phyloP scores from a whole-genome alignment of 2,113 vertebrate genomes.

The Callipepla squamata region DNA sequence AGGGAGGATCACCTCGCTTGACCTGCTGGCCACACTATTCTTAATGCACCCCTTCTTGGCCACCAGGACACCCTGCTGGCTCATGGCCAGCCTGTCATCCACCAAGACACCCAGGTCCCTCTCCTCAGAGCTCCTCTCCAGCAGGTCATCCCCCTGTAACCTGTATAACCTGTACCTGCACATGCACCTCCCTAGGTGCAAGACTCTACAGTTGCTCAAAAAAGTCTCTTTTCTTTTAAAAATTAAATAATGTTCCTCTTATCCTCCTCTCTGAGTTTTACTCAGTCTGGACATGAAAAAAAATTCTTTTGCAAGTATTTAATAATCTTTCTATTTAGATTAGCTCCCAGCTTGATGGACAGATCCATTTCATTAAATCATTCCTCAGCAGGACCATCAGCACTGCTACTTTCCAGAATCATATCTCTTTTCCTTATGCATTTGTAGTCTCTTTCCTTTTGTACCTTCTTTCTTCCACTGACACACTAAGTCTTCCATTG shows the following conservation, averaged over 20 bases:
- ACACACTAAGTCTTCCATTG: not conserved
- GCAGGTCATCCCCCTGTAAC: too few relatives aligned
- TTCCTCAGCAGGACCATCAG: not conserved
- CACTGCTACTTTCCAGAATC: not conserved
- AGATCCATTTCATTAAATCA: not conserved
- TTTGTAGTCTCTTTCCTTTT: not conserved
- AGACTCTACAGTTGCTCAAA: not conserved
- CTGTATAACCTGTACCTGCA: too few relatives aligned
- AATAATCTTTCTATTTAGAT: slow-evolving; percentile 33
- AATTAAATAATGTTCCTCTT: not conserved
- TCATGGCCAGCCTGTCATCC: too few relatives aligned
- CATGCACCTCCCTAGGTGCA: too few relatives aligned
- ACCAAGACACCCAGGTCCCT: too few relatives aligned
- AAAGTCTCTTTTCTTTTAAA: slow-evolving; percentile 8
- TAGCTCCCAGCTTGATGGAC: slow-evolving; percentile 32
- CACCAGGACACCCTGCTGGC: too few relatives aligned
- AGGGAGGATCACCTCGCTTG: too few relatives aligned
- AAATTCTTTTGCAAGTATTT: slow-evolving; percentile 42
- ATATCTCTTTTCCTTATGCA: not conserved
- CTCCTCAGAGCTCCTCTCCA: too few relatives aligned
- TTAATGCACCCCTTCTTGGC: too few relatives aligned
- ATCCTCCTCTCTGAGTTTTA: not conserved
- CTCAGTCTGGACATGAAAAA: slow-evolving; percentile 9
- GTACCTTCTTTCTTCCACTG: not conserved
- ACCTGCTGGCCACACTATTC: too few relatives aligned